phyloP scores from a whole-genome alignment of 53 echinoderm and acorn worm genomes.

The Stichopus horrens region DNA sequence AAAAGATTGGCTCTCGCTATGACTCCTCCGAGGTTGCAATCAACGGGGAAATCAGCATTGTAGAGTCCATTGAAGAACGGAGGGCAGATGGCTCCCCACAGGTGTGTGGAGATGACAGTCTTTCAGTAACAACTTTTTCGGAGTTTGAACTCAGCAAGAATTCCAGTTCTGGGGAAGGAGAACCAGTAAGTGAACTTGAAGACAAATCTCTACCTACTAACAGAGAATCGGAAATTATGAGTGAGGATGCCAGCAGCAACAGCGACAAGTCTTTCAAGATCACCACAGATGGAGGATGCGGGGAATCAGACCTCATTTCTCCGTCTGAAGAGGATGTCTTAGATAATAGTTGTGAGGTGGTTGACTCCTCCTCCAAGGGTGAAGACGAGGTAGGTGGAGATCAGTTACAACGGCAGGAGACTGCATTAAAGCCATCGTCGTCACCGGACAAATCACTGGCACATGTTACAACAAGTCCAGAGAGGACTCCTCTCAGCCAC shows the following conservation, averaged over 20 bases:
- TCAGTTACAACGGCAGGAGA: too few species aligned
- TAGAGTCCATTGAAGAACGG: not conserved
- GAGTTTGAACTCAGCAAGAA: not conserved
- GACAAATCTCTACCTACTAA: not conserved
- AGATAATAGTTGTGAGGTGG: too few species aligned
- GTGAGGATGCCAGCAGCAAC: not conserved
- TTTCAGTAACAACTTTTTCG: not conserved
- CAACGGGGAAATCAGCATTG: not conserved
- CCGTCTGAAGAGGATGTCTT: not conserved
- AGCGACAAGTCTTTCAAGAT: constrained; percentile 8
- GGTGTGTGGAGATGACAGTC: not conserved
- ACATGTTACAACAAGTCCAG: not conserved
- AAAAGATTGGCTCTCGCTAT: not conserved
- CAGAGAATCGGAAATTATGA: not conserved
- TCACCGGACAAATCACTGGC: not conserved
- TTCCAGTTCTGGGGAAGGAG: not conserved
- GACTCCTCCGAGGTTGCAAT: not conserved
- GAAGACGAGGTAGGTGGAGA: not conserved
- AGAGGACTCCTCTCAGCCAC: not conserved
- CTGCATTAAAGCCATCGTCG: not conserved
- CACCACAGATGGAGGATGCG: not conserved
- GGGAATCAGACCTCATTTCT: not conserved
- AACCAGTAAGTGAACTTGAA: not conserved
- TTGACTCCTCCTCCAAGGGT: not conserved
- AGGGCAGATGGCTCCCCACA: not conserved